Evolutionary conservation across 1,140 invertebrate species (phyloP), one percentile per base, ranked within the genome.

Genomic region (Apis mellifera): DNA sequence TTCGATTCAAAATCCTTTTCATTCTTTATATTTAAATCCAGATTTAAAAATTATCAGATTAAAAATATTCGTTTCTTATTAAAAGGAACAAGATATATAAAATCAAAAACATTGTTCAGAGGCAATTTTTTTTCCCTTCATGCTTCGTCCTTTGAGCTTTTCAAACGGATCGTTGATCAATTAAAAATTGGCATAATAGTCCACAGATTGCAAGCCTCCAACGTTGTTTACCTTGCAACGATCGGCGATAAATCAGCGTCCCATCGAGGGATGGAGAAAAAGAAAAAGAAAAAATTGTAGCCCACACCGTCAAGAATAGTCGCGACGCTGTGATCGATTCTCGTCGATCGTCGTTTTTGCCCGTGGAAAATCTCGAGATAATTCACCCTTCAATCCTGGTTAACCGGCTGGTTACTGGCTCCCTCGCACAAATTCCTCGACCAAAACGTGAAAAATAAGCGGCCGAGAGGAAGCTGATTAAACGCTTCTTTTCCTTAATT

Each of bases 101-200:
- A 42, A 42, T 32, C 32, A 42, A 3, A 32, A 32, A 32, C 32
- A 3, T n/a, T 32, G 32, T 32, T 1, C 42, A 3, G 2, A 57
- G 54, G 9, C 70, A 26, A 72, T 23, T 55, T 55, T 65, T 23
- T 21, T n/a, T n/a, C n/a, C n/a, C n/a, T n/a, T 21, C 19, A 23
- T 32, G 75, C 32, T 17, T 84, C 81, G 73, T 42, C 83, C 86
- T 87, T 87, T 69, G 69, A 23, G 19, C 62, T 26, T 26, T 42
- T 12, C 52, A 4, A 72, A 12, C 71, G 32, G 13, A 26, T 84
- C 78, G 87, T 89, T 91, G 91, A 92, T 93, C 91, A 92, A 93
- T 92, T 91, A 90, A 91, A 88, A 90, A 86, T 89, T 85, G 1
- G 87, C 80, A 86, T 93, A 92, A 93, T 91, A 91, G 91, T 87